phyloP scores from a whole-genome alignment of 2,888 invertebrate species.

The Tyria jacobaeae region DNA sequence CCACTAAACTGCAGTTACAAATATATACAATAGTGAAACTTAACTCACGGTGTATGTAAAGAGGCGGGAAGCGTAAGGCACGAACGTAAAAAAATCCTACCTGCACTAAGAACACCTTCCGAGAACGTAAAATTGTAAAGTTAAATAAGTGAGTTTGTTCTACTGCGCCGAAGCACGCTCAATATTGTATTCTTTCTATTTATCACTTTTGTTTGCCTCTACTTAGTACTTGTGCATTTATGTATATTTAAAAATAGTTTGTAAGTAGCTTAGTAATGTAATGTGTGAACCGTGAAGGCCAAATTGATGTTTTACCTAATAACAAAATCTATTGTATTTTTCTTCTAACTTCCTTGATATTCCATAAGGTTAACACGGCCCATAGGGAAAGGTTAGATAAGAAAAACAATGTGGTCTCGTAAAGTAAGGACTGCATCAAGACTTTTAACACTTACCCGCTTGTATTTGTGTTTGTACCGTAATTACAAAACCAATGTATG shows the following conservation, averaged over 20 bases:
- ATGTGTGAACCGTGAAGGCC: neutral
- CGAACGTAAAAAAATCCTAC: conserved; percentile 70
- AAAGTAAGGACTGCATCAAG: neutral
- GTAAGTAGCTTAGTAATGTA: neutral
- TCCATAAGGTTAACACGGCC: no score
- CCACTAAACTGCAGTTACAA: conserved; percentile 6
- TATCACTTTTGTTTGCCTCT: conserved; percentile 63
- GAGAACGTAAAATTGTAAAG: conserved; percentile 79
- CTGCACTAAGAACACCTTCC: conserved; percentile 73
- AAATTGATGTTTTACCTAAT: neutral
- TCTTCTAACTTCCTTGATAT: neutral
- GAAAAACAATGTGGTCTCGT: neutral
- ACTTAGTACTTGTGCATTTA: conserved; percentile 50
- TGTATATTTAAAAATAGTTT: conserved; percentile 12
- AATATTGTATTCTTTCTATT: conserved; percentile 56
- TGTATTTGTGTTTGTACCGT: no score
- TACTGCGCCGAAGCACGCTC: conserved; percentile 42
- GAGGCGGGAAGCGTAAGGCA: conserved; percentile 49
- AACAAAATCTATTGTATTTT: no score
- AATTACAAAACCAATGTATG: no score
- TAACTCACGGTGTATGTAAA: conserved; percentile 48
- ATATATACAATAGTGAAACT: conserved; percentile 34
- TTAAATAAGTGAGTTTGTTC: conserved; percentile 74
- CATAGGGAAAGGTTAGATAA: no score
- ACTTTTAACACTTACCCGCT: no score